Evolutionary conservation across 2,888 invertebrate genomes (phyloP).

Genomic region (Arge pagana): DNA sequence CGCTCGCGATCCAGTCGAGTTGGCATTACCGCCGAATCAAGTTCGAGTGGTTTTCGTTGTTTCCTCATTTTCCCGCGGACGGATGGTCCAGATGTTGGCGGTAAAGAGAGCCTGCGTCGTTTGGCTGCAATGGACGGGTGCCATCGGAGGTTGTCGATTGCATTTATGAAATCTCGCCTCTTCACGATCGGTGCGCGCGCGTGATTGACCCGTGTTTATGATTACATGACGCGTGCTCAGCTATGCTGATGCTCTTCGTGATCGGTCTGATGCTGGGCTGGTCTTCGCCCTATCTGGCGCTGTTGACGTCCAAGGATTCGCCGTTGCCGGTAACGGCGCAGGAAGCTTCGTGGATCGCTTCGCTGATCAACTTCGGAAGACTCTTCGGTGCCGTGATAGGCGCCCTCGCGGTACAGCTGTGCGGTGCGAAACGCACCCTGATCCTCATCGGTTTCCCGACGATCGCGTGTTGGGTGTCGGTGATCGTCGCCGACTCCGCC

Average conservation of each 20-base stretch:
- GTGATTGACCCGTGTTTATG: no score
- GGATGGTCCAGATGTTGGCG: no score
- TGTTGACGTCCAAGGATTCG: constrained; percentile 32
- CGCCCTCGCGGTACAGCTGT: constrained; percentile 26
- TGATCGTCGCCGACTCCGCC: constrained; percentile 9
- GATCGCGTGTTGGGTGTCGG: constrained; percentile 26
- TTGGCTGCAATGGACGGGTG: constrained; percentile 9
- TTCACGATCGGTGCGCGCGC: no score
- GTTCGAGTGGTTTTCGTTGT: no score
- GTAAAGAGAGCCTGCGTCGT: no score
- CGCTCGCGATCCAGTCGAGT: no score
- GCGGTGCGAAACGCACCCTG: constrained; percentile 29
- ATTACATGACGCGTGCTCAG: no score
- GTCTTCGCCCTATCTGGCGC: constrained; percentile 46
- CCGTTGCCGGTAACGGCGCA: not conserved
- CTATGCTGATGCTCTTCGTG: constrained; percentile 35
- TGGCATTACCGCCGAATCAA: no score
- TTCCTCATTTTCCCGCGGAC: no score
- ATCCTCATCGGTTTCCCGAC: constrained; percentile 26
- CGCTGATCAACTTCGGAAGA: constrained; percentile 10
- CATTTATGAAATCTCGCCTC: no score
- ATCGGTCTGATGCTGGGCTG: constrained; percentile 43
- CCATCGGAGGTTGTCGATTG: not conserved
- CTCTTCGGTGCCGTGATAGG: constrained; percentile 17
- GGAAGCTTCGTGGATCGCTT: constrained; percentile 19